These are phyloP conservation scores for Psephotus haematonotus DNA, from an alignment of 2,113 vertebrate species.

Conservation along the genomic window DNA sequence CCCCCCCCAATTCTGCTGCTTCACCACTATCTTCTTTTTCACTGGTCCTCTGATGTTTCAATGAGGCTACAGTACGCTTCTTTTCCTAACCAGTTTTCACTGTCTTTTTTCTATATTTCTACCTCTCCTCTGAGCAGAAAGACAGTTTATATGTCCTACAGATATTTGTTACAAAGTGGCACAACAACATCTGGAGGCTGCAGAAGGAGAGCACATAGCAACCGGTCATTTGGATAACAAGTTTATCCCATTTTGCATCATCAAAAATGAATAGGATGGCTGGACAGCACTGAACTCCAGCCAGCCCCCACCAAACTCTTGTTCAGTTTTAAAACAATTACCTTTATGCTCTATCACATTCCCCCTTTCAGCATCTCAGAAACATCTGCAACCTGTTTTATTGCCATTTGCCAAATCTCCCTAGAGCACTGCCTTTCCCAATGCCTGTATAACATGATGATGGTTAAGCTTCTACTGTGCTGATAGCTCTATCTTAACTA, in stretches of 20 bases:
- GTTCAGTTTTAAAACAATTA: not conserved
- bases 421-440: not conserved
- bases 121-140: not conserved
- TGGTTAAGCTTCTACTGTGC: not conserved
- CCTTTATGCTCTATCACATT: not conserved
- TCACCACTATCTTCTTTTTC: not conserved
- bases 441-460: not conserved
- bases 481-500: not conserved
- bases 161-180: not conserved
- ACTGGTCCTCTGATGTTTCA: accelerated
- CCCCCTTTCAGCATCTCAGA: not conserved
- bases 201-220: not conserved
- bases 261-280: not conserved
- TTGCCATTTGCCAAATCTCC: not conserved
- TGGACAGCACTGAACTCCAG: not conserved
- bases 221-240: not conserved
- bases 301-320: not conserved
- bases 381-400: not conserved
- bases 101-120: not conserved
- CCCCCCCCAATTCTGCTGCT: not conserved
- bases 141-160: not conserved
- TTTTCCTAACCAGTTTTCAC: not conserved
- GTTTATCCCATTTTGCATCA: not conserved
- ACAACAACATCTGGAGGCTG: not conserved
- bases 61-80: not conserved